These are phyloP conservation scores for Zosterops japonicus DNA, from an alignment of 2,113 vertebrate genomes.

Conservation along the genomic window DNA sequence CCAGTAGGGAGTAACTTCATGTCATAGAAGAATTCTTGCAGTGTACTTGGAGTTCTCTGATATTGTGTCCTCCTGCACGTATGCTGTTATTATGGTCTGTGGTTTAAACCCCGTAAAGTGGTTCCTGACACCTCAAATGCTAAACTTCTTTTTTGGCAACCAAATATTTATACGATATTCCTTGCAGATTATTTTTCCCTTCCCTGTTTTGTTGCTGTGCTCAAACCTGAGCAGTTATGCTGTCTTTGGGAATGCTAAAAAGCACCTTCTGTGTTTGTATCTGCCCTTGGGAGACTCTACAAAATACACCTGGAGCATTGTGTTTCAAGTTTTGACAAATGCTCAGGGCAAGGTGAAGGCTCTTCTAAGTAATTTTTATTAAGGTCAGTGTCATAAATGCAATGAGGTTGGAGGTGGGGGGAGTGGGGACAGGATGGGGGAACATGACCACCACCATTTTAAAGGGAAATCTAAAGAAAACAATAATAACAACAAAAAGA, in stretches of 20 bases:
- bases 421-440: not conserved
- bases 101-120: not conserved
- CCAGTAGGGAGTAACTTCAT: not conserved
- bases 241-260: not conserved
- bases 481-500: not conserved
- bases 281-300: not conserved
- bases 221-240: not conserved
- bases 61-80: not conserved
- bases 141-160: not conserved
- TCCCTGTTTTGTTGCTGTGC: not conserved
- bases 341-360: not conserved
- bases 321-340: not conserved
- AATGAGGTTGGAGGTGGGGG: not conserved
- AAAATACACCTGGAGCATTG: not conserved
- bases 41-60: not conserved
- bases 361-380: not conserved
- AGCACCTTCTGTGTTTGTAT: not conserved
- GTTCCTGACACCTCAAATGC: not conserved
- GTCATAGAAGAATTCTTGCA: not conserved
- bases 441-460: not conserved
- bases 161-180: not conserved
- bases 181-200: not conserved
- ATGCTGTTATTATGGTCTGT: not conserved
- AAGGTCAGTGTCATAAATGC: not conserved
- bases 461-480: not conserved